These are phyloP conservation scores for Trichonephila clavata DNA, from an alignment of 1,140 invertebrate genomes.

Conservation along the genomic window DNA sequence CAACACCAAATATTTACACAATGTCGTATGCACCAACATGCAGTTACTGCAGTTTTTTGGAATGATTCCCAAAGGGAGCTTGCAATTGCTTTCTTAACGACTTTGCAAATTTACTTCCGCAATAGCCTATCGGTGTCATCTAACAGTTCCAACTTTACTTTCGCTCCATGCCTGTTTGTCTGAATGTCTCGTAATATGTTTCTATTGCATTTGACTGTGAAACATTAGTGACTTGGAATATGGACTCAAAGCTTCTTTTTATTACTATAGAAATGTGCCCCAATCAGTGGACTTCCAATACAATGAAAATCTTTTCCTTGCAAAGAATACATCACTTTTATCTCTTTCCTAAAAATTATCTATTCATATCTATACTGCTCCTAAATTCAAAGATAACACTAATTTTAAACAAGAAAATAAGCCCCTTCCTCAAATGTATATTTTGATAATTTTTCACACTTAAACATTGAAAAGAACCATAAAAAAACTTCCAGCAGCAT, in stretches of 20 bases:
- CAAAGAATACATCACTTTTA: background rate
- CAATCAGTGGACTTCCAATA: background rate
- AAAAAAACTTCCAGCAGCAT: background rate
- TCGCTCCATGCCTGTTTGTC: background rate
- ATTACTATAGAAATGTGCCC: background rate
- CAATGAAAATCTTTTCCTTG: background rate
- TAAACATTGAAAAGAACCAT: background rate
- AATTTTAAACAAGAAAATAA: background rate
- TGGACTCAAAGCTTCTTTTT: background rate
- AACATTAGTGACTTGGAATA: no score
- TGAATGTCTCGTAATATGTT: background rate
- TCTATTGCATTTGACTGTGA: no score
- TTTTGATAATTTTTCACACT: background rate
- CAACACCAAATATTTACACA: no score
- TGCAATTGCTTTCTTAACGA: background rate
- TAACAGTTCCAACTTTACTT: background rate
- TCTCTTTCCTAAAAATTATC: background rate
- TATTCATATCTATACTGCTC: background rate
- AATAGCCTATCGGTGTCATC: background rate
- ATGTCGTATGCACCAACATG: background rate
- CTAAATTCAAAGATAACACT: background rate
- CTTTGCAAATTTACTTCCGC: background rate
- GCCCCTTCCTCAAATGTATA: background rate
- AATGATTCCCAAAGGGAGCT: background rate
- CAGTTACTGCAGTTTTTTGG: background rate